A percentile compares a stretch with the other conserved stretches of the same genome.
These are phyloP conservation scores for Lycodopsis pacificus DNA, from an alignment of 2,797 vertebrate genomes.

Conservation along the genomic window DNA sequence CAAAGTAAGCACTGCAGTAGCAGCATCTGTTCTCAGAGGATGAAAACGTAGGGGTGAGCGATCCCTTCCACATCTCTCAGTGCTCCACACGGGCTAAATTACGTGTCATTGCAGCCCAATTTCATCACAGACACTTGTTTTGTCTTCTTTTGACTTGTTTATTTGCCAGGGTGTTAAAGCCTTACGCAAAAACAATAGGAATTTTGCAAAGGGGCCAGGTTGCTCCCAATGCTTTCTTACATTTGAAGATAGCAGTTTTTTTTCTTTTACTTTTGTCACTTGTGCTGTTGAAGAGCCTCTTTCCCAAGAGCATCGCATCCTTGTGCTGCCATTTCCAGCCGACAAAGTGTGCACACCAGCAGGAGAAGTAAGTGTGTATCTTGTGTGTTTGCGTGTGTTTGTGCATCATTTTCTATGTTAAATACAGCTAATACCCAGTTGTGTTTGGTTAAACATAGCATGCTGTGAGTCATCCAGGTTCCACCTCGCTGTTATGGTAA, in stretches of 20 bases:
- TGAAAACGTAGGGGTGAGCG: constrained; percentile 49
- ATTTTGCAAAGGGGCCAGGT: constrained; percentile 39
- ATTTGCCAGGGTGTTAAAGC: constrained; percentile 51
- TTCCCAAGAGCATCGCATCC: constrained; percentile 41
- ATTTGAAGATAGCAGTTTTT: constrained; percentile 43
- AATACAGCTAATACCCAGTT: constrained; percentile 32
- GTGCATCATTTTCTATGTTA: constrained; percentile 13
- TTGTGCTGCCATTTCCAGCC: constrained; percentile 55
- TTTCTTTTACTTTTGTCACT: constrained; percentile 14
- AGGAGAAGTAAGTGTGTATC: not conserved
- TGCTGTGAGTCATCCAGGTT: constrained; percentile 19
- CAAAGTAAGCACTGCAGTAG: constrained; percentile 34
- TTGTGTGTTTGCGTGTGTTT: constrained; percentile 1
- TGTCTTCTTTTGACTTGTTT: constrained; percentile 67
- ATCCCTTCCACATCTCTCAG: constrained; percentile 43
- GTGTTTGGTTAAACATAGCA: constrained; percentile 31
- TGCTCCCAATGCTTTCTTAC: constrained; percentile 29
- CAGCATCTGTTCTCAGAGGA: constrained; percentile 58
- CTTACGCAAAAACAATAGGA: constrained; percentile 42
- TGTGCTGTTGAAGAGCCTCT: constrained; percentile 33
- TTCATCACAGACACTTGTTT: constrained; percentile 74
- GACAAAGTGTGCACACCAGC: constrained; percentile 14
- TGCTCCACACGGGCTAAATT: constrained; percentile 52
- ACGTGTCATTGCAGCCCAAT: constrained; percentile 70
- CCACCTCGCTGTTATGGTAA: constrained; percentile 35